These are phyloP conservation scores for Psylliodes chrysocephalus DNA, from an alignment of 2,888 invertebrate species.

Conservation along the genomic window DNA sequence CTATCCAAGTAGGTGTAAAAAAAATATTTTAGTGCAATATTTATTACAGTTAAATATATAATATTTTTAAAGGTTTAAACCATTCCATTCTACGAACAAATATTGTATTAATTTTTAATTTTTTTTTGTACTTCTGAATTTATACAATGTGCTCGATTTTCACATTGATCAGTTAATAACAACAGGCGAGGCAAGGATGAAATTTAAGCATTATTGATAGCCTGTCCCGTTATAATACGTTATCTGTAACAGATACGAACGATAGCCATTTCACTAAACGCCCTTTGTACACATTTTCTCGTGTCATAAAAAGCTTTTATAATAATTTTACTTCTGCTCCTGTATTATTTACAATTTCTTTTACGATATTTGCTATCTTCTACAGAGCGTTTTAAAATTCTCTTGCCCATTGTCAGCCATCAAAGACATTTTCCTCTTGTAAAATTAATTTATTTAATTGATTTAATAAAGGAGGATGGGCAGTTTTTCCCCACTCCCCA, in stretches of 20 bases:
- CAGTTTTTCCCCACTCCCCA: too few species aligned
- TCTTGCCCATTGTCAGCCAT: too few species aligned
- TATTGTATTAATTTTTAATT: background rate
- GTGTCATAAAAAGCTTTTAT: background rate
- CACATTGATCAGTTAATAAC: background rate
- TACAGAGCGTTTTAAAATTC: background rate
- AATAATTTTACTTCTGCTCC: background rate
- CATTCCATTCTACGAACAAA: too few species aligned
- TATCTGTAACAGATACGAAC: background rate
- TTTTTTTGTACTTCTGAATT: background rate
- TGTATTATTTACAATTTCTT: too few species aligned
- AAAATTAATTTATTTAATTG: too few species aligned
- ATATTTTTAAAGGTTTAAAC: too few species aligned
- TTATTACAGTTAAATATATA: too few species aligned
- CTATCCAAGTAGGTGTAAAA: too few species aligned
- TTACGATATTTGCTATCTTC: background rate
- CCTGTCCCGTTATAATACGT: background rate
- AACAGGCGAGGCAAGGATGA: background rate
- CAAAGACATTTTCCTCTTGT: too few species aligned
- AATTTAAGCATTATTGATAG: background rate
- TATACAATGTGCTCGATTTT: background rate
- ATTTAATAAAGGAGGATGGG: too few species aligned
- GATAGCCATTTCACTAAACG: background rate
- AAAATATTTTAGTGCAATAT: too few species aligned
- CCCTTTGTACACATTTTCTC: background rate